phyloP scores from a whole-genome alignment of 2,888 invertebrate genomes.

The Hirtodrosophila histrioides region DNA sequence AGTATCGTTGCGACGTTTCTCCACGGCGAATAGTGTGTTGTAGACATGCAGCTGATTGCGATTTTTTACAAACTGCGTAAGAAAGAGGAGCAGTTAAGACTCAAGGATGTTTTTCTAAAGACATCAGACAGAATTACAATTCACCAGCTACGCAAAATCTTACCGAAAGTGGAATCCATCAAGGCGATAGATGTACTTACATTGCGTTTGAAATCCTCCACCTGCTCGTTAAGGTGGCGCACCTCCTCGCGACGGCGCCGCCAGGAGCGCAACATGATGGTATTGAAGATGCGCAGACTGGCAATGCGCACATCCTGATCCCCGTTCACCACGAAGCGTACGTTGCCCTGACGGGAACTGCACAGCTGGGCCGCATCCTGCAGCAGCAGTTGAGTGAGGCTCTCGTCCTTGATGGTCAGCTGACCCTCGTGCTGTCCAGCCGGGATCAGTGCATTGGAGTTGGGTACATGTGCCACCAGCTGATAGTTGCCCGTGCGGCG shows the following conservation, averaged over 20 bases:
- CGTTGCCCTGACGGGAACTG: slow-evolving; percentile 20
- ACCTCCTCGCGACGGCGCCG: slow-evolving; percentile 83
- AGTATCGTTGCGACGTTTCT: slow-evolving; percentile 81
- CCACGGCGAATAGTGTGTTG: slow-evolving; percentile 80
- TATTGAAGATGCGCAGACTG: slow-evolving; percentile 81
- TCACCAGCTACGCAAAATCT: too few relatives aligned
- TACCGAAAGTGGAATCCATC: too few relatives aligned
- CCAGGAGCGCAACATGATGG: slow-evolving; percentile 83
- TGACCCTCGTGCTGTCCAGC: slow-evolving; percentile 11
- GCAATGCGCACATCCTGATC: slow-evolving; percentile 74
- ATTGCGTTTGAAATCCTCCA: slow-evolving; percentile 73
- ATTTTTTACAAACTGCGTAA: slow-evolving; percentile 74
- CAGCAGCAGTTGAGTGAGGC: slow-evolving; percentile 41
- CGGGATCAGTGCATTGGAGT: slow-evolving; percentile 29
- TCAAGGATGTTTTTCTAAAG: too few relatives aligned
- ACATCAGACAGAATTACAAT: too few relatives aligned
- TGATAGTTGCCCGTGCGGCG: slow-evolving; percentile 65
- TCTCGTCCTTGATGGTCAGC: slow-evolving; percentile 25
- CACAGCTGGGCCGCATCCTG: slow-evolving; percentile 43
- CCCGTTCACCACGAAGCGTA: slow-evolving; percentile 45
- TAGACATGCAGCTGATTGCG: slow-evolving; percentile 83
- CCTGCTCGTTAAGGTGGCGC: slow-evolving; percentile 73
- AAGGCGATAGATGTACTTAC: slow-evolving; percentile 55
- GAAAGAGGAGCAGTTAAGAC: not conserved
- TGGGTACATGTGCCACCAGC: slow-evolving; percentile 53